phyloP scores from a whole-genome alignment of 2,113 vertebrate species.

The Sylvilagus bachmani region DNA sequence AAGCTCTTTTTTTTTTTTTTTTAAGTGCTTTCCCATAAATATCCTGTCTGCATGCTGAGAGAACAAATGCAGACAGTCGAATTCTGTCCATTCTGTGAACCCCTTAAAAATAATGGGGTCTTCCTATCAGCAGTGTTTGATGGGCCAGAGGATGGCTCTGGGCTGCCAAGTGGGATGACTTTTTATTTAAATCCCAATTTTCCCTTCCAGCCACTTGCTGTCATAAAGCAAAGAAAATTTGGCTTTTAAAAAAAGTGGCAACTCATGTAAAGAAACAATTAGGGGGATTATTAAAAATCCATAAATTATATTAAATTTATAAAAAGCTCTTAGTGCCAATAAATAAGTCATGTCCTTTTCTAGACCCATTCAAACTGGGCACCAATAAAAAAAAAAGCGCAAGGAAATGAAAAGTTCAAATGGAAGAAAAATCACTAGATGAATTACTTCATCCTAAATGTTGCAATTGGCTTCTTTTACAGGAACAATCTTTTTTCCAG shows the following conservation, averaged over 20 bases:
- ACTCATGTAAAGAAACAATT: conserved; percentile 83
- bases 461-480: conserved; percentile 84
- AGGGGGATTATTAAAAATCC: conserved; percentile 80
- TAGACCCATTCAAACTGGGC: conserved; percentile 82
- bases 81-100: conserved; percentile 53
- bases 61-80: conserved; percentile 46
- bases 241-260: conserved; percentile 79
- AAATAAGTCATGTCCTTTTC: conserved; percentile 84
- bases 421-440: conserved; percentile 84
- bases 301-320: conserved; percentile 85
- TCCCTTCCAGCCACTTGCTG: conserved; percentile 59
- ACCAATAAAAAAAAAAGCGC: conserved; percentile 79
- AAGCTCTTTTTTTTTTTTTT: background rate
- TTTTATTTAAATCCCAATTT: conserved; percentile 77
- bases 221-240: conserved; percentile 80
- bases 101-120: conserved; percentile 59
- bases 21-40: conserved; percentile 59
- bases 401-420: conserved; percentile 86
- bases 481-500: conserved; percentile 83
- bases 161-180: conserved; percentile 54
- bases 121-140: conserved; percentile 46
- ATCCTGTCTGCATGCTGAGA: conserved; percentile 21
- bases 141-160: conserved; percentile 36
- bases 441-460: conserved; percentile 88
- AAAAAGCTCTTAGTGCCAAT: conserved; percentile 86